phyloP scores from a whole-genome alignment of 1,140 invertebrate genomes.

The Drosophila auraria region DNA sequence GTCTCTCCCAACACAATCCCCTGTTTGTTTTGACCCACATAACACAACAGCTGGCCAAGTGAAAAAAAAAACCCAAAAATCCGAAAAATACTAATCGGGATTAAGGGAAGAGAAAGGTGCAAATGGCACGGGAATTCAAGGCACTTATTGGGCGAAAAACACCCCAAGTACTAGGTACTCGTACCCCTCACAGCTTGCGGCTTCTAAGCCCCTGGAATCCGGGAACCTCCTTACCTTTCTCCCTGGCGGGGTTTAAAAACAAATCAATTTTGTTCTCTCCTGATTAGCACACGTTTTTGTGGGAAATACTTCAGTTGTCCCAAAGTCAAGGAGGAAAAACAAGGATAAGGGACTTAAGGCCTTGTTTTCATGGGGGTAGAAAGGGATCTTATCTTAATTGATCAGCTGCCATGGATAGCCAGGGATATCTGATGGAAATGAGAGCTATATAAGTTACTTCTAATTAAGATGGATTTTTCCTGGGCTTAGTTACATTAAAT shows the following conservation, averaged over 20 bases:
- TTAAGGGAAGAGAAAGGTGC: constrained; percentile 30
- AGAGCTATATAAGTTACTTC: too few relatives aligned
- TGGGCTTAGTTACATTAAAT: too few relatives aligned
- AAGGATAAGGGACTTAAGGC: constrained; percentile 12
- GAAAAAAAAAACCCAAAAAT: not conserved
- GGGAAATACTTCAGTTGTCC: not conserved
- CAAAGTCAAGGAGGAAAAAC: constrained; percentile 24
- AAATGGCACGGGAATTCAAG: constrained; percentile 6
- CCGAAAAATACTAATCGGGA: constrained; percentile 23
- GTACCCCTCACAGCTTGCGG: constrained; percentile 29
- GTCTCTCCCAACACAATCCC: constrained; percentile 24
- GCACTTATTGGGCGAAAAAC: constrained; percentile 7
- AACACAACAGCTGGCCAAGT: constrained; percentile 26
- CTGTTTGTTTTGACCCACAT: constrained; percentile 18
- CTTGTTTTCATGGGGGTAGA: not conserved
- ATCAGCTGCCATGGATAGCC: not conserved
- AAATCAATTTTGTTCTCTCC: constrained; percentile 29
- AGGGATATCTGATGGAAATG: not conserved
- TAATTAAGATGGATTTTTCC: not conserved
- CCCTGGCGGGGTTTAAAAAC: constrained; percentile 1
- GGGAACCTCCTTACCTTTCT: not conserved
- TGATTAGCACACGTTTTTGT: constrained; percentile 18
- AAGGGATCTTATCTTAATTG: constrained; percentile 13
- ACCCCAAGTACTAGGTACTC: constrained; percentile 28
- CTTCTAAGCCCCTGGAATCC: constrained; percentile 2